Evolutionary conservation across 2,888 invertebrate genomes (phyloP), one percentile per base, ranked within the genome.

Genomic region (Panzeria rudis): DNA sequence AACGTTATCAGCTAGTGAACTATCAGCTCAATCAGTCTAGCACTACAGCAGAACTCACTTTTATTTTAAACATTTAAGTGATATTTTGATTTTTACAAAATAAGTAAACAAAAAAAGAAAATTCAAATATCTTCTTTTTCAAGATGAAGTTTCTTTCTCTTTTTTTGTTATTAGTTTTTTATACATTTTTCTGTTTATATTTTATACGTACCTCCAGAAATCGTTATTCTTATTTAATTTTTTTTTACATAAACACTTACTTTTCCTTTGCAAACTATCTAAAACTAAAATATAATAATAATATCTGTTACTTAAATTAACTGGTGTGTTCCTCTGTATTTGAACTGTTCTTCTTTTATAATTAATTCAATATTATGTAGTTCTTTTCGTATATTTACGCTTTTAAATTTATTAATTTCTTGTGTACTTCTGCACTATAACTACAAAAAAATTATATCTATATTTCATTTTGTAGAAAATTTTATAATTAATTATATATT

Each of bases 261-360:
- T 66, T 66, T 52, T n/a, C 68, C 44, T 62, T 62, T 62, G 62
- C 56, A 38, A 80, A 59, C 59, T 35, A 66, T 59, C 29, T 75
- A 76, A 73, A 50, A n/a, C 64, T 71, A 29, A 66, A n/a, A n/a
- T n/a, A n/a, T 29, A 29, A 81, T 54, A 75, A 64, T 44, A 59
- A 69, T 62, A 62, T 20, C 71, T 68, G 56, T 71, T 83, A 83
- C 76, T 83, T 83, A 77, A 71, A 29, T 77, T 61, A 66, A 83
- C 71, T 66, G 23, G 64, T 76, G 54, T 71, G 75, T 77, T 77
- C 76, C 82, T 83, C 56, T 64, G 64, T 59, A 66, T 80, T 29
- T 73, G 32, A 47, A 72, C 54, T 64, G 0, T 7, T 66, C n/a
- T n/a, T 25, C 64, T 62, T 54, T 69, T 62, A 25, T 62, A 64